phyloP scores from a whole-genome alignment of 2,113 vertebrate species.

The Ameiurus melas region DNA sequence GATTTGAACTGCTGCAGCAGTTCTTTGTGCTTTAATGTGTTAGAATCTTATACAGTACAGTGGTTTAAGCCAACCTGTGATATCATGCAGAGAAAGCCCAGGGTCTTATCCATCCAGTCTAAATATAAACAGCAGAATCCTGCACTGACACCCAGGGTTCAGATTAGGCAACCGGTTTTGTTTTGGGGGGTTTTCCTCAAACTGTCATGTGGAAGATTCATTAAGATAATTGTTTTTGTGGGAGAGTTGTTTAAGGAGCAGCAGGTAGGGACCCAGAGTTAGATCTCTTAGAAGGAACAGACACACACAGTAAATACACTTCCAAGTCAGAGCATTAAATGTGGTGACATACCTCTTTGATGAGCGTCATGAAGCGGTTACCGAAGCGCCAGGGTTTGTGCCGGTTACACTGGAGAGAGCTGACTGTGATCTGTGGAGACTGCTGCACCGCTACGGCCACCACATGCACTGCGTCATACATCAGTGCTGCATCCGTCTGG shows the following conservation, averaged over 20 bases:
- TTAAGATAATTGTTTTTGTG: conserved; percentile 47
- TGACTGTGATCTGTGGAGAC: conserved; percentile 98
- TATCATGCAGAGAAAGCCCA: conserved; percentile 35
- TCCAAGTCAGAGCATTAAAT: not conserved
- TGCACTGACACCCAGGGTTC: conserved; percentile 46
- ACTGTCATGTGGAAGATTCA: conserved; percentile 52
- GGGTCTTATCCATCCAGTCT: conserved; percentile 49
- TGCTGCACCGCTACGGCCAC: conserved; percentile 97
- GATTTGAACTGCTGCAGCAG: conserved; percentile 36
- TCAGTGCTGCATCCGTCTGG: conserved; percentile 94
- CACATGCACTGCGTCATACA: conserved; percentile 97
- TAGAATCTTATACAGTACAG: conserved; percentile 21
- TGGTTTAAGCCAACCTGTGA: conserved; percentile 37
- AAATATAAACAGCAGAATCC: conserved; percentile 59
- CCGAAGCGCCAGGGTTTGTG: conserved; percentile 99
- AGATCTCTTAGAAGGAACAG: not conserved
- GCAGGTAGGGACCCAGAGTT: not conserved
- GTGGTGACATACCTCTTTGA: conserved; percentile 86
- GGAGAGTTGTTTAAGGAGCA: conserved; percentile 27
- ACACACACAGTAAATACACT: not conserved
- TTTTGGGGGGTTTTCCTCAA: conserved; percentile 44
- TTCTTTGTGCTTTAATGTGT: conserved; percentile 49
- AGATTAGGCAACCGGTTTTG: conserved; percentile 52
- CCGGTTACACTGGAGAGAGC: conserved; percentile 94
- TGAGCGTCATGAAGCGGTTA: conserved; percentile 94